Conservation (phyloP, 2,888 invertebrate genomes). For the Synanthedon tipuliformis region DNA sequence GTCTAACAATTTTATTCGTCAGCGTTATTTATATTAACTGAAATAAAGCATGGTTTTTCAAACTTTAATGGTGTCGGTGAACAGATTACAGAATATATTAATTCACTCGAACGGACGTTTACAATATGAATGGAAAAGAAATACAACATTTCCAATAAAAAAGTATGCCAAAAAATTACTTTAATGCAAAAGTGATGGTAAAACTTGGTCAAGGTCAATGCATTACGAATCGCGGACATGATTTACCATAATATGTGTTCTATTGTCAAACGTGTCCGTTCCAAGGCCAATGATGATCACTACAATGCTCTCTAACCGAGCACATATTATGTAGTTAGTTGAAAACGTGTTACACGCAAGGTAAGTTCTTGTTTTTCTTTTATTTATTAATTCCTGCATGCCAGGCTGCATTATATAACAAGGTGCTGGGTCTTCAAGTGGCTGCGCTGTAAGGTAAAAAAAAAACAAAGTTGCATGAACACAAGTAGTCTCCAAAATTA, state of each 20-base stretch:
- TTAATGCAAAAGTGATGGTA: neutral
- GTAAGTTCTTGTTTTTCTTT: conserved; percentile 46
- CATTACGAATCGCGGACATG: conserved; percentile 11
- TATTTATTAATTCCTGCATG: conserved; percentile 31
- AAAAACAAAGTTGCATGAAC: conserved; percentile 31
- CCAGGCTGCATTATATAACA: conserved; percentile 23
- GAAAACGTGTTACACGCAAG: conserved; percentile 35
- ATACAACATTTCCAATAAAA: no score
- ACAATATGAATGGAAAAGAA: neutral
- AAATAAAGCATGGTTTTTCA: conserved; percentile 6
- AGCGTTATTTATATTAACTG: neutral
- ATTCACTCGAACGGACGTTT: neutral
- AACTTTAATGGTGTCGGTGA: neutral
- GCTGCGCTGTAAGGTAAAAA: conserved; percentile 39
- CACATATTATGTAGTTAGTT: conserved; percentile 33
- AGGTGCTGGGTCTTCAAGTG: conserved; percentile 49
- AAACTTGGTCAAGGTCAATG: conserved; percentile 32
- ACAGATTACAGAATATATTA: neutral
- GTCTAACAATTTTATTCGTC: no score
- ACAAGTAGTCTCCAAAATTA: conserved; percentile 60
- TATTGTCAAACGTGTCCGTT: conserved; percentile 31
- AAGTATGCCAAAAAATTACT: no score
- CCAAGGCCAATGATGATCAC: conserved; percentile 46
- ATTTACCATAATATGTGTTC: conserved; percentile 8
- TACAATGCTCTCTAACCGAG: conserved; percentile 37